Evolutionary conservation across 2,888 invertebrate genomes (phyloP).

Genomic region (Poecilobothrus nobilitatus): DNA sequence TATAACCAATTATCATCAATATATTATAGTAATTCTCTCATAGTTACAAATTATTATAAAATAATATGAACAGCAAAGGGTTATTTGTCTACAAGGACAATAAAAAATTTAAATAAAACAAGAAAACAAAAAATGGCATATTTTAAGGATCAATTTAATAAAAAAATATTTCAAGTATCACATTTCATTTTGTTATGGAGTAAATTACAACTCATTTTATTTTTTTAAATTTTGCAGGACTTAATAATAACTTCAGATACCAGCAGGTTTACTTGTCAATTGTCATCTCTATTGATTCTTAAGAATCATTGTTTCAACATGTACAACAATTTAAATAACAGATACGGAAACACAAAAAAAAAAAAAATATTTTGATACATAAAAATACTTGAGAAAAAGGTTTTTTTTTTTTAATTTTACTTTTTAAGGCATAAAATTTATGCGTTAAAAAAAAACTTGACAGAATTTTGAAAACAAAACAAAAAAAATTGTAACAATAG

Average conservation of each 20-base stretch:
- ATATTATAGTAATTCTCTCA: too few species aligned
- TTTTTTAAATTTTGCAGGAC: too few species aligned
- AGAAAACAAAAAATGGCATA: too few species aligned
- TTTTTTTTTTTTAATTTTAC: too few species aligned
- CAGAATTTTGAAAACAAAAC: not conserved
- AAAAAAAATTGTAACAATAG: not conserved
- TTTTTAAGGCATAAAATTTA: not conserved
- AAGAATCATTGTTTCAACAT: not conserved
- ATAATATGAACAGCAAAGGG: too few species aligned
- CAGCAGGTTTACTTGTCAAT: not conserved
- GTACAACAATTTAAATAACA: not conserved
- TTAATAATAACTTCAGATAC: not conserved
- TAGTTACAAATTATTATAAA: too few species aligned
- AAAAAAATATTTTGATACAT: not conserved
- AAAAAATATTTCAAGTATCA: too few species aligned
- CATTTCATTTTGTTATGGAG: not conserved
- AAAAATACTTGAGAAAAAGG: not conserved
- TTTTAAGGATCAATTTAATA: too few species aligned
- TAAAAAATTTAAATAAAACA: too few species aligned
- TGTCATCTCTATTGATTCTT: not conserved
- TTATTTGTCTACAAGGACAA: too few species aligned
- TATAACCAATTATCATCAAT: too few species aligned
- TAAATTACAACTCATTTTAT: not conserved
- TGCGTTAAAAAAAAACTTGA: not conserved
- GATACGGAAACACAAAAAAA: not conserved